These are phyloP conservation scores for Myanophis thanlyinensis DNA, from an alignment of 2,113 vertebrate species.

Conservation along the genomic window DNA sequence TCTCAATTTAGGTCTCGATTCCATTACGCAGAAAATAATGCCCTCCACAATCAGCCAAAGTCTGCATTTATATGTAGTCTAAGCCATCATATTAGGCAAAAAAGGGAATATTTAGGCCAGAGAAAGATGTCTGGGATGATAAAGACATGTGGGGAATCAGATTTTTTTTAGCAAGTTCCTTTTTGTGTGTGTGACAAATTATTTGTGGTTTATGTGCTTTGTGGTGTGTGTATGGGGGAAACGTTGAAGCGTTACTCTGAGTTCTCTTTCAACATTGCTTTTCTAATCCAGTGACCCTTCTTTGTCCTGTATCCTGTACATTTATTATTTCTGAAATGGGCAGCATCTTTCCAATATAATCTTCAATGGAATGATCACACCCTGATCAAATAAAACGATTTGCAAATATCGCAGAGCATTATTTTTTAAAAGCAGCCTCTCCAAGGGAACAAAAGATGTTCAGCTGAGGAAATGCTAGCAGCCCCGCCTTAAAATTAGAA, in stretches of 20 bases:
- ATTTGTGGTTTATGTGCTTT: background rate
- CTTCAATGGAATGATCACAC: background rate
- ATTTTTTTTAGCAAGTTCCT: too few species aligned
- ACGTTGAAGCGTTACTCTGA: background rate
- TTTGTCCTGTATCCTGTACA: background rate
- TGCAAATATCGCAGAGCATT: background rate
- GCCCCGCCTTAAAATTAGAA: conserved; percentile 25
- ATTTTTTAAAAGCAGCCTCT: conserved; percentile 23
- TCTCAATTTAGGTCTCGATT: background rate
- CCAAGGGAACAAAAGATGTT: conserved; percentile 25
- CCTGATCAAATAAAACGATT: background rate
- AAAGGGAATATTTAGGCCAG: background rate
- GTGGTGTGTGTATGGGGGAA: background rate
- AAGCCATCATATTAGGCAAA: background rate
- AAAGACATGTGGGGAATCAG: background rate
- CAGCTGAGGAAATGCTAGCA: background rate
- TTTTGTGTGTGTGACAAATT: background rate
- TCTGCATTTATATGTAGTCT: background rate
- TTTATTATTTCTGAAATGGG: background rate
- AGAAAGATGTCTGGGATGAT: background rate
- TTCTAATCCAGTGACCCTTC: background rate
- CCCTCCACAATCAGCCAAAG: background rate
- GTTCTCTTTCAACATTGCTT: background rate
- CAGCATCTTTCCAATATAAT: background rate
- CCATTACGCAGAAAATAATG: background rate